Conservation (phyloP, 2,797 vertebrate genomes). For the Synaphobranchus kaupii region DNA sequence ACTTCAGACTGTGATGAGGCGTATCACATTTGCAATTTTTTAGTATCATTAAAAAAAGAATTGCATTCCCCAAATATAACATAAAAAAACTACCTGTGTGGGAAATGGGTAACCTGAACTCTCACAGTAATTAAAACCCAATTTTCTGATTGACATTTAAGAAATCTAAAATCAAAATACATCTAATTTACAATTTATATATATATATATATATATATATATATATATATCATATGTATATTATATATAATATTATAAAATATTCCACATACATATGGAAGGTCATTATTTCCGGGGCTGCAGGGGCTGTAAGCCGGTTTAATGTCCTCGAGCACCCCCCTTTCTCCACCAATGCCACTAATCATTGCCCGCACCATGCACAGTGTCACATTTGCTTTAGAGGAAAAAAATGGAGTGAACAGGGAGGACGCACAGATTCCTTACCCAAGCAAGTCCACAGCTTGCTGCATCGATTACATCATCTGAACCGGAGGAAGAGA, state of each 20-base stretch:
- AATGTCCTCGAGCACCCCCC: neutral
- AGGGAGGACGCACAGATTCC: constrained; percentile 54
- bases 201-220: neutral
- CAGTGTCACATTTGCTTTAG: constrained; percentile 30
- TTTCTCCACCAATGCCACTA: constrained; percentile 20
- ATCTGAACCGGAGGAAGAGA: constrained; percentile 72
- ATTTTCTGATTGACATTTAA: neutral
- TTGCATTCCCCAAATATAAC: neutral
- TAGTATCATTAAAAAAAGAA: neutral
- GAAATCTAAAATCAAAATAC: neutral
- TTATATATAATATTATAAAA: neutral
- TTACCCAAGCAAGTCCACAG: constrained; percentile 74
- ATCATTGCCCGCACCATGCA: constrained; percentile 1
- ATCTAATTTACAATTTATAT: too few relatives aligned
- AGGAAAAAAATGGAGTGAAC: constrained; percentile 41
- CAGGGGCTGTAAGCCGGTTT: neutral
- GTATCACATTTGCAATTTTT: neutral
- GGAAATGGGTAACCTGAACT: neutral
- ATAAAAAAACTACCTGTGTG: neutral
- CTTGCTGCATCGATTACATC: constrained; percentile 86
- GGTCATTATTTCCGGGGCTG: neutral
- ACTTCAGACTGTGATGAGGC: neutral
- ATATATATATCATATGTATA: neutral
- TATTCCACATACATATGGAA: neutral
- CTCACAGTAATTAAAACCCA: neutral